Conservation (phyloP, 1,140 invertebrate genomes). For the Lepidurus couesii region DNA sequence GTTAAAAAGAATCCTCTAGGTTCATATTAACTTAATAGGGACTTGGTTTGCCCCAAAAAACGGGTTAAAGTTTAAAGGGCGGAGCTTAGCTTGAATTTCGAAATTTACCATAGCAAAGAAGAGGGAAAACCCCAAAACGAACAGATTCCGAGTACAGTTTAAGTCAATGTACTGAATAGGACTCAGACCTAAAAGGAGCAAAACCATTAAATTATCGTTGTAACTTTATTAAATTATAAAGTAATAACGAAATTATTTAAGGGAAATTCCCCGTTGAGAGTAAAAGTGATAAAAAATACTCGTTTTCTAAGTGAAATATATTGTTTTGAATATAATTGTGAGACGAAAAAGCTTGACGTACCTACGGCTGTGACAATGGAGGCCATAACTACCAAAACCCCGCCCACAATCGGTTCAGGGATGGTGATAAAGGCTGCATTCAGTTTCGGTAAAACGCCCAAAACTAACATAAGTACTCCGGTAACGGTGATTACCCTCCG, state of each 20-base stretch:
- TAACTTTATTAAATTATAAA: background rate
- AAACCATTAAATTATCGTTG: background rate
- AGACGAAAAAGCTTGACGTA: constrained; percentile 26
- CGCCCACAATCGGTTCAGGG: constrained; percentile 80
- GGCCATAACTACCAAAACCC: constrained; percentile 80
- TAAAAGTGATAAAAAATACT: no score
- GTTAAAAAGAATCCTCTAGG: no score
- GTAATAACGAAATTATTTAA: no score
- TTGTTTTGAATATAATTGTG: background rate
- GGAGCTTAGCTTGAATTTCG: background rate
- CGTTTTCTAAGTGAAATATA: no score
- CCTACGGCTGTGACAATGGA: constrained; percentile 78
- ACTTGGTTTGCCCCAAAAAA: background rate
- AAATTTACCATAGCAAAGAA: constrained; percentile 67
- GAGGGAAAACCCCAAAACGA: constrained; percentile 77
- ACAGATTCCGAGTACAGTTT: constrained; percentile 73
- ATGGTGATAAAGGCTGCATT: constrained; percentile 82
- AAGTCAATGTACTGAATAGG: constrained; percentile 77
- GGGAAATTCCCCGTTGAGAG: no score
- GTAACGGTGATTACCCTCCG: constrained; percentile 78
- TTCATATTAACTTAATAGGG: no score
- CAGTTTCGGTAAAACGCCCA: constrained; percentile 74
- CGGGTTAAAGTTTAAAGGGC: background rate
- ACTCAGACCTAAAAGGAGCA: constrained; percentile 53
- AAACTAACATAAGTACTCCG: constrained; percentile 67